These are phyloP conservation scores for Hypomecis punctinalis DNA, from an alignment of 2,888 invertebrate species.

Conservation along the genomic window DNA sequence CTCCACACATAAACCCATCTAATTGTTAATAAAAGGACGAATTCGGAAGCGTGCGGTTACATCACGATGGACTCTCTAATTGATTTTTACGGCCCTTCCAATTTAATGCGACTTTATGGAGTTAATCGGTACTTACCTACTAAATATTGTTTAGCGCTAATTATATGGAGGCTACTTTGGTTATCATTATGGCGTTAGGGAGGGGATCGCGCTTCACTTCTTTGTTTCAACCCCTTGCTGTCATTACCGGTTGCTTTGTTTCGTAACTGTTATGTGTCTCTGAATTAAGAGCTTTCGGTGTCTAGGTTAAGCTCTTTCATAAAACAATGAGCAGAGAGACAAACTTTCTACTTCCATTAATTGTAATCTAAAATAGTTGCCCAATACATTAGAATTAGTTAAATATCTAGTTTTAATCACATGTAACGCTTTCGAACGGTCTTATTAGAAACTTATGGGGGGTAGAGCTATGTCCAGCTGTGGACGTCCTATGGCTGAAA, in stretches of 20 bases:
- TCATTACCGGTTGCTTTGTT: conserved; percentile 28
- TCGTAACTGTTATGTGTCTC: conserved; percentile 15
- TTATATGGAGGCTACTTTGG: conserved; percentile 67
- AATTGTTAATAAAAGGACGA: conserved; percentile 83
- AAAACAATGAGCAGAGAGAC: too few relatives aligned
- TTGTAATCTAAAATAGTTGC: too few relatives aligned
- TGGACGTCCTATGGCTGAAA: too few relatives aligned
- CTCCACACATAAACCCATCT: conserved; percentile 83
- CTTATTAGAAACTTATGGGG: too few relatives aligned
- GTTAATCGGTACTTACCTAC: conserved; percentile 70
- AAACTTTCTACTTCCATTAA: too few relatives aligned
- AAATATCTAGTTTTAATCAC: too few relatives aligned
- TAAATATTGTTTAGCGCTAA: conserved; percentile 76
- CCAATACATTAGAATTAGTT: too few relatives aligned
- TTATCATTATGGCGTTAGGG: conserved; percentile 56
- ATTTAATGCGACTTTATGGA: conserved; percentile 73
- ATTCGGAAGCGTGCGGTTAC: conserved; percentile 80
- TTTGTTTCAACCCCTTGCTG: conserved; percentile 49
- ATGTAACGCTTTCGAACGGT: too few relatives aligned
- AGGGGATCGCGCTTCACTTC: conserved; percentile 48
- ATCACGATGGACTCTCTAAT: conserved; percentile 74
- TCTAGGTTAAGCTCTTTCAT: too few relatives aligned
- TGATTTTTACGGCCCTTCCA: conserved; percentile 79
- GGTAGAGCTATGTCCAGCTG: too few relatives aligned
- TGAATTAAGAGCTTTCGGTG: too few relatives aligned